Percentiles rank a stretch among this genome's conserved stretches.
These are phyloP conservation scores for Acheta domesticus DNA, from an alignment of 2,888 invertebrate genomes.

Conservation along the genomic window DNA sequence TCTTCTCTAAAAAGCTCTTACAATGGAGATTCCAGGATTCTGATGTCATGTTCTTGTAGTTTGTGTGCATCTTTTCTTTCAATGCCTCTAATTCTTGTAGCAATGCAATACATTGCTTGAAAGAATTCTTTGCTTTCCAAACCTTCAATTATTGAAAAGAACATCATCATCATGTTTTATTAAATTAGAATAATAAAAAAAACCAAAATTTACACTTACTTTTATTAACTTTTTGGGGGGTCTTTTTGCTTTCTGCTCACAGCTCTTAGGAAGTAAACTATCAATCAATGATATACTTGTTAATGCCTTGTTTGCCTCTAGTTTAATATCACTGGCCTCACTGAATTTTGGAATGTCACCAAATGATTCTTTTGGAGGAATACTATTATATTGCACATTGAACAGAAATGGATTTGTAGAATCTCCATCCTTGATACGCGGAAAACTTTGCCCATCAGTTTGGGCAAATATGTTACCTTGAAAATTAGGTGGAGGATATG, in stretches of 20 bases:
- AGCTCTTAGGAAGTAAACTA: too few relatives aligned
- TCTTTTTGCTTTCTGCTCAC: too few relatives aligned
- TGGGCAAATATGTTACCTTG: neutral
- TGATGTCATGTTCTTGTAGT: slow-evolving; percentile 51
- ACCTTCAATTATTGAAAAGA: slow-evolving; percentile 28
- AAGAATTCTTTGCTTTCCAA: slow-evolving; percentile 34
- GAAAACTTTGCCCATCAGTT: neutral
- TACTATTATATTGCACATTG: too few relatives aligned
- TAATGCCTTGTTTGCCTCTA: too few relatives aligned
- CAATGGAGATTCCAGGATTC: slow-evolving; percentile 56
- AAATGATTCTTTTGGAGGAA: too few relatives aligned
- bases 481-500: neutral
- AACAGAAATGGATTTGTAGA: neutral
- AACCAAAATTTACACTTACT: neutral
- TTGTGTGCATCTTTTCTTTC: slow-evolving; percentile 46
- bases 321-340: too few relatives aligned
- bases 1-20: slow-evolving; percentile 52
- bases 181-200: too few relatives aligned
- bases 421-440: neutral
- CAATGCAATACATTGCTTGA: slow-evolving; percentile 44
- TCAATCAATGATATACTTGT: too few relatives aligned
- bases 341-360: too few relatives aligned
- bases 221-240: neutral
- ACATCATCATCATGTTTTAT: too few relatives aligned
- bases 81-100: slow-evolving; percentile 48